Evolutionary conservation across 1,140 invertebrate genomes (phyloP), one percentile per base, ranked within the genome.

Genomic region (Himalopsyche phryganea): DNA sequence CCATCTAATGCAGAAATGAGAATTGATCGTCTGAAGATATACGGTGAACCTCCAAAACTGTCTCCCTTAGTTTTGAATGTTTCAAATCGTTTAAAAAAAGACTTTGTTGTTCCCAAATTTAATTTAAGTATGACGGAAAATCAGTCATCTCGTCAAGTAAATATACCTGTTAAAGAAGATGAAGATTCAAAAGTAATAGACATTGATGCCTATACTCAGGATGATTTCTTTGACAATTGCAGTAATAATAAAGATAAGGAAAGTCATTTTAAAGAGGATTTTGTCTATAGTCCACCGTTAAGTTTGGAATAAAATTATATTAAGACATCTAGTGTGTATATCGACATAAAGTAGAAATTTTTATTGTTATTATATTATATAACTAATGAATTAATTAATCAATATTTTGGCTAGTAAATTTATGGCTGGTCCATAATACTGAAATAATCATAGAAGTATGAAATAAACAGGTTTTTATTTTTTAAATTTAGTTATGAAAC

Each of bases 21-120:
- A 65, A 74, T 77, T 18, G 66, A 69, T 3, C 72, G 66, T 66
- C 56, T 77, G 56, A 71, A 71, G 70, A 70, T 69, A 63, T 76
- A 76, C 23, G 75, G 74, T 0, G 76, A 78, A 66, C 73, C 76
- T 7, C 75, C 76, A 1, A 70, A 71, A 11, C 65, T 77, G 18
- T 68, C 66, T 41, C 59, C 68, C 5, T 69, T 78, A 28, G 66
- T 71, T 42, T 69, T 78, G 6, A 69, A 71, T 66, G 62, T 69
- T 66, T 14, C 71, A 58, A 61, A 66, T 66, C n/a, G 67, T 68
- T 33, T 65, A 50, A 6, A 71, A 59, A 50, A 66, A 67, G 15
- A 47, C 6, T 64, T 64, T 40, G 20, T 57, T n/a, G 11, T 74
- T 65, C 52, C 75, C 67, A 66, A 71, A 67, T 61, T 50, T 10